Evolutionary conservation across 2,113 vertebrate species (phyloP), one percentile per base, ranked within the genome.

Genomic region (Salvelinus namaycush): DNA sequence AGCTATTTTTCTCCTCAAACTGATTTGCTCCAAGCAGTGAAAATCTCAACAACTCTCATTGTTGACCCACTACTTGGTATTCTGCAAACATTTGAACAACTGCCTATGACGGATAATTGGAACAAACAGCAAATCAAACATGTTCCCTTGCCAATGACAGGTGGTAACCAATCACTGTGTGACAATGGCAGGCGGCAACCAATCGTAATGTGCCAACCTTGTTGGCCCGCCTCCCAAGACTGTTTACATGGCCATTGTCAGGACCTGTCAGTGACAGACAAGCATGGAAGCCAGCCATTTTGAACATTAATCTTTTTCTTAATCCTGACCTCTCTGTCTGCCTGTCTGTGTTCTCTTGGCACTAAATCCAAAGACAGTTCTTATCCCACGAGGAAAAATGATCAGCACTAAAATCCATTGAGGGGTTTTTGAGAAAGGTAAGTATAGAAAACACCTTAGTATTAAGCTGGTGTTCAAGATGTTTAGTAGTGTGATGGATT

Each of bases 41-140:
- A 79, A 48, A 54, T 1, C 34, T 82, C 75, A 72, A 70, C 76
- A 44, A 44, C 39, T 44, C 65, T 79, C 70, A 12, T 70, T 57
- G 77, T 49, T 69, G 74, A 67, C 39, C 18, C 0, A 6, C 49
- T 76, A 71, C 62, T 85, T 86, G 29, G 51, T 86, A 87, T 83
- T 79, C 81, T 39, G 79, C 72, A 70, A 76, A 59, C 74, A 54
- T 57, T 74, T 57, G 39, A 54, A 72, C 39, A 44, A 44, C 39
- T 73, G 74, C 72, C 74, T 62, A 5, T 60, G 78, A 76, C 27
- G 60, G 76, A 70, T 76, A 83, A 83, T 76, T 78, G 82, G 73
- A 82, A 76, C 31, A 44, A 67, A 60, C 67, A 81, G 76, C 66
- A 87, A 77, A 76, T 83, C 77, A 83, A 89, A 89, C 73, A 84